Conservation (phyloP, 35 echinoderm and acorn worm species). For the Eucidaris tribuloides region DNA sequence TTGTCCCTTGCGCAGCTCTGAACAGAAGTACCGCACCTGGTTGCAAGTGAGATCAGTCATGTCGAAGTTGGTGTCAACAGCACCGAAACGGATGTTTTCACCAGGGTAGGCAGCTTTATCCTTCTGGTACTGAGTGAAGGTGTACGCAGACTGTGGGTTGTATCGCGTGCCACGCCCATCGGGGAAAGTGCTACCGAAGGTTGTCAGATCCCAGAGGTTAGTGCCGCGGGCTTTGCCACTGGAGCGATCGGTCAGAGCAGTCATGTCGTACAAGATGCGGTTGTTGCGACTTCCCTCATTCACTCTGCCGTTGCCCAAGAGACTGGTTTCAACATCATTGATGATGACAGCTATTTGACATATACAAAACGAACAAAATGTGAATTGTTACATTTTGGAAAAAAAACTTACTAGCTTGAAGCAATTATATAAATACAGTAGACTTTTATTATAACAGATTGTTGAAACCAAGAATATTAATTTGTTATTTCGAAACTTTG, state of each 20-base stretch:
- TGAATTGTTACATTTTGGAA: too few relatives aligned
- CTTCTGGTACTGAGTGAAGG: constrained; percentile 51
- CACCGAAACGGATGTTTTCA: constrained; percentile 61
- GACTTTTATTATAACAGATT: too few relatives aligned
- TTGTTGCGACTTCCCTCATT: constrained; percentile 58
- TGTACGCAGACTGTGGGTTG: constrained; percentile 29
- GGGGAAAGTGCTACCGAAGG: constrained; percentile 52
- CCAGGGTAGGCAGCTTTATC: constrained; percentile 70
- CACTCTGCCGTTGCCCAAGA: background rate
- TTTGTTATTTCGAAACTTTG: too few relatives aligned
- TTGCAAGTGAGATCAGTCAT: constrained; percentile 85
- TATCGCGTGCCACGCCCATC: constrained; percentile 48
- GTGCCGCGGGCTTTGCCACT: constrained; percentile 69
- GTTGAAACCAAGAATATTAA: too few relatives aligned
- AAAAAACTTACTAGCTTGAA: too few relatives aligned
- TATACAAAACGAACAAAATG: too few relatives aligned
- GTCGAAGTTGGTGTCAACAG: constrained; percentile 71
- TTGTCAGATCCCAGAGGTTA: constrained; percentile 77
- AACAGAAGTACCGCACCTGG: constrained; percentile 79
- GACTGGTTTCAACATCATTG: constrained; percentile 12
- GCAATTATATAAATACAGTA: too few relatives aligned
- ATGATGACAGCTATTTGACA: constrained; percentile 19
- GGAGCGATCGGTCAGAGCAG: constrained; percentile 50
- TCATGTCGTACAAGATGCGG: constrained; percentile 62
- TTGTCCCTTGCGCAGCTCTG: constrained; percentile 73